Base-by-base conservation (phyloP, 1,140 invertebrate genomes). In the Augochlora pura region DNA sequence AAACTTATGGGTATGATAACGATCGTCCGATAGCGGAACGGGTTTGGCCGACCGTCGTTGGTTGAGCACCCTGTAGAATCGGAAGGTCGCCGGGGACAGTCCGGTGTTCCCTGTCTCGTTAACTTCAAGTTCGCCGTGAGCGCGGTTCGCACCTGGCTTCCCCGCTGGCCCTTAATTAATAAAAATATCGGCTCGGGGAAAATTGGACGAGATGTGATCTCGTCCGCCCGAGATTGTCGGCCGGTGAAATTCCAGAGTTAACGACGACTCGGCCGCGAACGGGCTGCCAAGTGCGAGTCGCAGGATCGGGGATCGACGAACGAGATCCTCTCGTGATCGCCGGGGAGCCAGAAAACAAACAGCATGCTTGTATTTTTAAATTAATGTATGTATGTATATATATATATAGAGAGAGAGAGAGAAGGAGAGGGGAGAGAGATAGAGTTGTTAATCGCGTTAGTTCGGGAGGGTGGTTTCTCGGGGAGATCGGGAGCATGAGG, bases 391-490 rank as follows among this genome's bases (percentile, higher is more conserved):
- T 46, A 46, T 46, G 8, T 46, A 46, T 46, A 76, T 85, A 67
- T 77, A 72, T 83, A 74, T 71, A 72, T 71, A n/a, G n/a, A n/a
- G n/a, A n/a, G n/a, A n/a, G n/a, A n/a, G n/a, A n/a, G n/a, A n/a
- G n/a, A n/a, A n/a, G n/a, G n/a, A n/a, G n/a, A n/a, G n/a, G n/a
- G n/a, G n/a, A n/a, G n/a, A n/a, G n/a, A n/a, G n/a, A 90, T 92
- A 92, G 91, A 92, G 91, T 92, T 92, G 88, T 92, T 91, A 92
- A 88, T 92, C 89, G 88, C 89, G 88, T 92, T 89, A 87, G 88
- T 91, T 79, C 90, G 83, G 76, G 57, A 83, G 77, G 80, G 76
- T 62, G 32, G 77, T 77, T 18, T 68, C 39, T 57, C n/a, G 76
- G 27, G 68, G 57, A n/a, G 59, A 27, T 38, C 74, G 74, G 49